Percentiles rank a stretch among this genome's conserved stretches.
Conservation (phyloP, 2,797 vertebrate species). For the Hippopotamyrus pictus region DNA sequence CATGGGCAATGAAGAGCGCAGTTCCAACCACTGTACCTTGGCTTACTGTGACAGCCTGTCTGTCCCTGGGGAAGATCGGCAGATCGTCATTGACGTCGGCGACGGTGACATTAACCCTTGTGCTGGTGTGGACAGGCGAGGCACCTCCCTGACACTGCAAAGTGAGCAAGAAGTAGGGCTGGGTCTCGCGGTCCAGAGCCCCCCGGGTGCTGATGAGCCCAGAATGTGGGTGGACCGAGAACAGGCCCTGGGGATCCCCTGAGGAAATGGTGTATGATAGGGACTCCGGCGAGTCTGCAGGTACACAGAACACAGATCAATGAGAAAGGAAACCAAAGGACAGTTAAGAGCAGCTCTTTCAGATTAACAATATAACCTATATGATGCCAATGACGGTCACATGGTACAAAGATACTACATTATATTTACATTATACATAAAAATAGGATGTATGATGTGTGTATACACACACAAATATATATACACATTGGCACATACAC, state of each 20-base stretch:
- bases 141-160: slow-evolving; percentile 69
- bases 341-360: neutral
- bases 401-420: neutral
- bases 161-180: slow-evolving; percentile 62
- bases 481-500: neutral
- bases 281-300: slow-evolving; percentile 64
- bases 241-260: slow-evolving; percentile 70
- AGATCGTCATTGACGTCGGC: slow-evolving; percentile 79
- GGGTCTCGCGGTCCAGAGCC: slow-evolving; percentile 73
- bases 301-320: slow-evolving; percentile 1
- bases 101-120: slow-evolving; percentile 76
- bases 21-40: slow-evolving; percentile 64
- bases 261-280: slow-evolving; percentile 79
- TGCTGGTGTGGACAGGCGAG: slow-evolving; percentile 66
- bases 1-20: slow-evolving; percentile 74
- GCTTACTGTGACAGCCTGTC: slow-evolving; percentile 62
- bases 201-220: slow-evolving; percentile 70
- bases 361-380: neutral
- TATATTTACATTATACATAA: neutral
- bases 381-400: neutral
- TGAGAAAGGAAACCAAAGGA: neutral
- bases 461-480: neutral
- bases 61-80: slow-evolving; percentile 61
- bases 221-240: slow-evolving; percentile 67
- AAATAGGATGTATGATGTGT: neutral